These are phyloP conservation scores for Desmophyllum pertusum DNA, from an alignment of 92 coral and sea anemone genomes.

Conservation along the genomic window DNA sequence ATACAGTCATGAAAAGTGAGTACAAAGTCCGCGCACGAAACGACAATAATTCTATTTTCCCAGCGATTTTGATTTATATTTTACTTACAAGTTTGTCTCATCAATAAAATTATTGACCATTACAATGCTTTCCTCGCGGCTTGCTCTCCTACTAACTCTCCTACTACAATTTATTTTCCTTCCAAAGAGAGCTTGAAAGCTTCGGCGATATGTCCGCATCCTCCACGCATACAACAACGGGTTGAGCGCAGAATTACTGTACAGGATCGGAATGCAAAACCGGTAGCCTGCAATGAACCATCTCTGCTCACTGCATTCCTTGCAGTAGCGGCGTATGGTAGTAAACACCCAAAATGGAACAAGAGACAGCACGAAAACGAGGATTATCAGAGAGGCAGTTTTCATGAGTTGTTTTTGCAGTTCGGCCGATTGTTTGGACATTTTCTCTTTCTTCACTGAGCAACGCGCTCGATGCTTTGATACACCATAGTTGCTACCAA, in stretches of 20 bases:
- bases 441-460: not conserved
- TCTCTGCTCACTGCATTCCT: slow-evolving; percentile 15
- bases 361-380: slow-evolving; percentile 27
- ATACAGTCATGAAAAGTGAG: no score
- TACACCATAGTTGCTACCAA: no score
- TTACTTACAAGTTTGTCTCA: slow-evolving; percentile 29
- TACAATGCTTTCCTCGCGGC: not conserved
- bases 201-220: slow-evolving; percentile 49
- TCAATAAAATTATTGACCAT: not conserved
- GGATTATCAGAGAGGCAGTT: slow-evolving; percentile 27
- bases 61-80: not conserved
- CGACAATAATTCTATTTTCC: not conserved
- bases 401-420: slow-evolving; percentile 39
- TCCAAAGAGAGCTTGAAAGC: slow-evolving; percentile 24
- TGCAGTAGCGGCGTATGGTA: slow-evolving; percentile 26
- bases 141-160: not conserved
- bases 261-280: slow-evolving; percentile 58
- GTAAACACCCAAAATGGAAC: slow-evolving; percentile 46
- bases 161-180: not conserved
- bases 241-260: slow-evolving; percentile 58
- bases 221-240: slow-evolving; percentile 71
- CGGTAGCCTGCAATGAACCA: slow-evolving; percentile 64
- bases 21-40: no score
- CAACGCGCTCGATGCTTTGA: not conserved
- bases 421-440: slow-evolving; percentile 19